Conservation (phyloP, 2,888 invertebrate genomes). For the Eupsilia transversa region DNA sequence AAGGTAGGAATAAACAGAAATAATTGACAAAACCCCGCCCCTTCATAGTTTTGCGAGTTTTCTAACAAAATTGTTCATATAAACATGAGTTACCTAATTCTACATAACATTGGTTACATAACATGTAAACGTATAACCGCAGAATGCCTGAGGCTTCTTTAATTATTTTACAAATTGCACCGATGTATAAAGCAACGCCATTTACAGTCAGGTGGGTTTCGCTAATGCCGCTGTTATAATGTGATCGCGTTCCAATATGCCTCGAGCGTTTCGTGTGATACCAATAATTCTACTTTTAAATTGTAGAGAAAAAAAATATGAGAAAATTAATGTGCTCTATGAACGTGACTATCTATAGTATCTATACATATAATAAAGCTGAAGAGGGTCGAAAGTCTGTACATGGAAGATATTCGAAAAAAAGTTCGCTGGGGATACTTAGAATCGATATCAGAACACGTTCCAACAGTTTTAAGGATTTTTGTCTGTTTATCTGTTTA, state of each 20-base stretch:
- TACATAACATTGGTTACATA: slow-evolving; percentile 50
- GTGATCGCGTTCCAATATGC: slow-evolving; percentile 51
- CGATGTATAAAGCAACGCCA: slow-evolving; percentile 43
- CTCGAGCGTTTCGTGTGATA: slow-evolving; percentile 31
- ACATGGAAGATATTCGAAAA: too few species aligned
- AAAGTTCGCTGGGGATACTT: too few species aligned
- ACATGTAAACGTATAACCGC: slow-evolving; percentile 29
- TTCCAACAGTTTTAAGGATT: too few species aligned
- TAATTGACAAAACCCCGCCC: slow-evolving; percentile 2
- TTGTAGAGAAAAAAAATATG: slow-evolving; percentile 6
- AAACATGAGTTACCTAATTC: slow-evolving; percentile 56
- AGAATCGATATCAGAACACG: too few species aligned
- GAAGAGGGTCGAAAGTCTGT: too few species aligned
- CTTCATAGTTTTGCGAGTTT: slow-evolving; percentile 30
- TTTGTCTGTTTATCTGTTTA: too few species aligned
- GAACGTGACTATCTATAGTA: slow-evolving; percentile 11
- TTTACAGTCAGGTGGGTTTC: slow-evolving; percentile 53
- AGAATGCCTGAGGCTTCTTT: slow-evolving; percentile 59
- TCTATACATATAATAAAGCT: too few species aligned
- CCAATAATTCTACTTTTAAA: slow-evolving; percentile 37
- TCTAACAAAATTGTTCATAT: slow-evolving; percentile 39
- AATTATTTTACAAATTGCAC: slow-evolving; percentile 64
- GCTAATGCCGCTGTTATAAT: slow-evolving; percentile 58
- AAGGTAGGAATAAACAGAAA: background rate
- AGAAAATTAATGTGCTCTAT: slow-evolving; percentile 12